These are phyloP conservation scores for Lasioglossum oenotherae DNA, from an alignment of 2,888 invertebrate species.

Conservation along the genomic window DNA sequence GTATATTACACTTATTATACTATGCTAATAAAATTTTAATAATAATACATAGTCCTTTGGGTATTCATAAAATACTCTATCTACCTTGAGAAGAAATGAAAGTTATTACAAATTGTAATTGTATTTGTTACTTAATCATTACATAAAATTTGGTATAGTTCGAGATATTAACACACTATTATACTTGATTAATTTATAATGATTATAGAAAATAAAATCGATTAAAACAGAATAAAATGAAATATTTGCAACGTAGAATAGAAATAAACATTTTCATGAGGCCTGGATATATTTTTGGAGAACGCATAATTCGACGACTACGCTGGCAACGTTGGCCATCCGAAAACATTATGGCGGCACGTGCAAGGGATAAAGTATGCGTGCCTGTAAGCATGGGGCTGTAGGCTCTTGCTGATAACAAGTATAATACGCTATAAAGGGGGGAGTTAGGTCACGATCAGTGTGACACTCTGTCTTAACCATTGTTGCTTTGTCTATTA, in stretches of 20 bases:
- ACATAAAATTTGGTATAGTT: not conserved
- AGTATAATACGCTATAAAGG: conserved; percentile 58
- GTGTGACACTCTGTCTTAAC: conserved; percentile 70
- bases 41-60: not conserved
- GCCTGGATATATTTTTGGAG: not conserved
- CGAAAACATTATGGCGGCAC: conserved; percentile 48
- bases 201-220: not conserved
- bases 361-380: conserved; percentile 65
- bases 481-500: conserved; percentile 69
- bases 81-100: not conserved
- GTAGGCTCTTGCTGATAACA: conserved; percentile 70
- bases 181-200: not conserved
- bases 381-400: conserved; percentile 79
- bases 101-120: not conserved
- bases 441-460: conserved; percentile 72
- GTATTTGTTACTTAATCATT: not conserved
- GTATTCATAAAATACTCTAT: not conserved
- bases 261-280: not conserved
- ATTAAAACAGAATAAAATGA: not conserved
- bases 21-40: not conserved
- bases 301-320: not conserved
- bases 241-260: not conserved
- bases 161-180: not conserved
- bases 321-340: conserved; percentile 32
- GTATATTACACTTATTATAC: not conserved